A percentile compares a stretch with the other conserved stretches of the same genome.
phyloP scores from a whole-genome alignment of 2,888 invertebrate species.

The Euclidia mi region DNA sequence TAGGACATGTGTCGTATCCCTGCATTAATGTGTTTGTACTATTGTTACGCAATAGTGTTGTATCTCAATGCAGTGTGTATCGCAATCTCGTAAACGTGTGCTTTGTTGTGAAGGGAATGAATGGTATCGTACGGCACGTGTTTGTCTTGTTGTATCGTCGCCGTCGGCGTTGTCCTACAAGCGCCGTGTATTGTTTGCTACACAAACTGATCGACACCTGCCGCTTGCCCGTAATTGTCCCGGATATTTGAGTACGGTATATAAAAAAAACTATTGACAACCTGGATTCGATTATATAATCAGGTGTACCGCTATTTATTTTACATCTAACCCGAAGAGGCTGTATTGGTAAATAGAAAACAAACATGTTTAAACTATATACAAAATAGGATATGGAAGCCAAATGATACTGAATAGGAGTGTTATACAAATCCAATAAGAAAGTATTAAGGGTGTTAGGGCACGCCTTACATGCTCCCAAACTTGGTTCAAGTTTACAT shows the following conservation, averaged over 20 bases:
- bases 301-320: no score
- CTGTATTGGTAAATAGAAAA: no score
- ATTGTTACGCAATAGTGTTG: no score
- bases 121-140: neutral
- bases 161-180: neutral
- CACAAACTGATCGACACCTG: neutral
- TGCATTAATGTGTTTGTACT: no score
- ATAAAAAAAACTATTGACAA: no score
- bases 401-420: no score
- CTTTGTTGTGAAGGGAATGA: neutral
- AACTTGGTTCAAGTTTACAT: slow-evolving; percentile 12
- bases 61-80: slow-evolving; percentile 1
- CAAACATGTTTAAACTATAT: no score
- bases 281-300: no score
- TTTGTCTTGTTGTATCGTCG: neutral
- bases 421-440: neutral
- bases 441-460: neutral
- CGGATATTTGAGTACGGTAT: neutral
- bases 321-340: no score
- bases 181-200: neutral
- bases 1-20: neutral
- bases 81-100: slow-evolving; percentile 4
- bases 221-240: neutral
- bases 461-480: neutral
- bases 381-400: no score